A percentile compares a stretch with the other conserved stretches of the same genome.
These are phyloP conservation scores for Urophycis tenuis DNA, from an alignment of 2,797 vertebrate genomes.

Conservation along the genomic window DNA sequence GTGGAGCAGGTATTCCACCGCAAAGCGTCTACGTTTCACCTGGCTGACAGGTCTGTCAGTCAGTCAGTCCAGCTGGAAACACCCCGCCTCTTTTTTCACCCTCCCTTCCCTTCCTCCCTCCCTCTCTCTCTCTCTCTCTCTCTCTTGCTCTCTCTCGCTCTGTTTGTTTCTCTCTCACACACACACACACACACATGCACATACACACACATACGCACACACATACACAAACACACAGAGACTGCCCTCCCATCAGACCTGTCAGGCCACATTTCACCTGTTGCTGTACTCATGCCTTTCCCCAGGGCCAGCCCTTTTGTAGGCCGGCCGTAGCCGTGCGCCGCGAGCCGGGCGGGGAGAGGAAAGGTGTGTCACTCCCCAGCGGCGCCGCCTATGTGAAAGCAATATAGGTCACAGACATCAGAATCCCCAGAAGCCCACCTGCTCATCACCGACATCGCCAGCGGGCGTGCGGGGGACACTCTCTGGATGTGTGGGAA, in stretches of 20 bases:
- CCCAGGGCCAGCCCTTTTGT: slow-evolving; percentile 33
- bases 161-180: background rate
- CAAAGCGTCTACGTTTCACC: slow-evolving; percentile 15
- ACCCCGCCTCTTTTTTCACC: background rate
- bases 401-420: background rate
- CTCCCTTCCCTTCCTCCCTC: slow-evolving; percentile 6
- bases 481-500: background rate
- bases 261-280: slow-evolving; percentile 66
- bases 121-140: slow-evolving; percentile 9
- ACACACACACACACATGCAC: background rate
- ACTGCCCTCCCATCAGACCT: slow-evolving; percentile 60
- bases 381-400: slow-evolving; percentile 24
- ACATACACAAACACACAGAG: slow-evolving; percentile 8
- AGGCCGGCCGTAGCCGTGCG: slow-evolving; percentile 44
- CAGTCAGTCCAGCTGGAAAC: slow-evolving; percentile 42
- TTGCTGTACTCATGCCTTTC: slow-evolving; percentile 19
- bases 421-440: background rate
- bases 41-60: slow-evolving; percentile 46
- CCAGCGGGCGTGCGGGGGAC: background rate
- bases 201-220: slow-evolving; percentile 10
- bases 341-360: slow-evolving; percentile 32
- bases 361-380: slow-evolving; percentile 35
- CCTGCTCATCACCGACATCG: background rate
- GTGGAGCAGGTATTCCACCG: background rate
- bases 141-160: slow-evolving; percentile 1